Percentiles rank a stretch among this genome's conserved stretches.
phyloP scores from a whole-genome alignment of 2,888 invertebrate species.

The Hirtodrosophila cameraria region DNA sequence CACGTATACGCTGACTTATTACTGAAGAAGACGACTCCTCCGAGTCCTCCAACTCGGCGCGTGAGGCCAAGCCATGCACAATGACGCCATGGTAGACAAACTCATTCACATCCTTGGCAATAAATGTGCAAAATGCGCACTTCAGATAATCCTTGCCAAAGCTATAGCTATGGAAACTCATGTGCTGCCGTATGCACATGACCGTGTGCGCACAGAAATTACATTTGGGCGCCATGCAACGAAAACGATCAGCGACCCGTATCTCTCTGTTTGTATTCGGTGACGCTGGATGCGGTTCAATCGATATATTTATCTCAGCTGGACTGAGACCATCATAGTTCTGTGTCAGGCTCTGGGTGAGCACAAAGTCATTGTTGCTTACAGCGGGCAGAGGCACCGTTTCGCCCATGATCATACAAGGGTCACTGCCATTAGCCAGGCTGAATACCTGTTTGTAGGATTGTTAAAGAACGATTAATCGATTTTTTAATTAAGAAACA shows the following conservation, averaged over 20 bases:
- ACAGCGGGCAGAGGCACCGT: background rate
- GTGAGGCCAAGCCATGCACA: constrained; percentile 50
- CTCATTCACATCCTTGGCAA: constrained; percentile 60
- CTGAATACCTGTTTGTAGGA: constrained; percentile 60
- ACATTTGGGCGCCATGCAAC: constrained; percentile 74
- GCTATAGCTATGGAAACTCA: constrained; percentile 69
- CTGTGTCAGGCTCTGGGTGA: constrained; percentile 32
- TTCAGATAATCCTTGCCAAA: constrained; percentile 67
- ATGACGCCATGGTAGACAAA: constrained; percentile 71
- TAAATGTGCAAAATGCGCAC: constrained; percentile 70
- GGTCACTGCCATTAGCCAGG: constrained; percentile 2
- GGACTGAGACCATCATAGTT: background rate
- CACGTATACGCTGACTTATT: constrained; percentile 55
- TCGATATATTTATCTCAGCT: constrained; percentile 64
- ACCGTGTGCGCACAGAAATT: constrained; percentile 65
- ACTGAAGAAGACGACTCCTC: background rate
- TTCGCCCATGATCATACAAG: background rate
- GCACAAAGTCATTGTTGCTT: constrained; percentile 33
- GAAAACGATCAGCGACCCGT: constrained; percentile 55
- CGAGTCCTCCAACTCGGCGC: constrained; percentile 24
- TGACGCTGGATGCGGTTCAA: constrained; percentile 26
- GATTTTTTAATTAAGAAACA: too few relatives aligned
- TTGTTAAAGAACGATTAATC: too few relatives aligned
- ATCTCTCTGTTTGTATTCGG: background rate
- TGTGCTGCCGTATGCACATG: constrained; percentile 76